A percentile compares a stretch with the other conserved stretches of the same genome.
Evolutionary conservation across 2,888 invertebrate species (phyloP).

Genomic region (Xanthostigma xanthostigma): DNA sequence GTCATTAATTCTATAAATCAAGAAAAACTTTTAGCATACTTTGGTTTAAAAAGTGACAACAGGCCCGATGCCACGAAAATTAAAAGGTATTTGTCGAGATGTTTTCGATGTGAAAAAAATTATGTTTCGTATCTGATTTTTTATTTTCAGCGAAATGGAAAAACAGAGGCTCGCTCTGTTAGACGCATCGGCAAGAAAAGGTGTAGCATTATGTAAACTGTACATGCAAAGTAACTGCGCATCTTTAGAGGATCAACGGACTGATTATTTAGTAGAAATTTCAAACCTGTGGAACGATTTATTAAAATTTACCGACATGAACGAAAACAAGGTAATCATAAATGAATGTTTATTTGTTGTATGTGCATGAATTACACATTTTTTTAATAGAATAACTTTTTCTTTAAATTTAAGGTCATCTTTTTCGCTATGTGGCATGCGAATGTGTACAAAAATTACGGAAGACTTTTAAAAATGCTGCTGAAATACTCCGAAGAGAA

Average conservation of each 20-base stretch:
- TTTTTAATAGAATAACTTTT: constrained; percentile 1
- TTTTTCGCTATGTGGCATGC: constrained; percentile 75
- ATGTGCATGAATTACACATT: constrained; percentile 4
- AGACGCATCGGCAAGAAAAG: constrained; percentile 66
- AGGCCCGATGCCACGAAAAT: constrained; percentile 68
- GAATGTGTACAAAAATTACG: constrained; percentile 61
- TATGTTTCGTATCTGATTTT: constrained; percentile 3
- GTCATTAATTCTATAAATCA: constrained; percentile 60
- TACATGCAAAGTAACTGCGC: constrained; percentile 26
- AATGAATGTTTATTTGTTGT: constrained; percentile 4
- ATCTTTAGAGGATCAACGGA: constrained; percentile 21
- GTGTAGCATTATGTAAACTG: constrained; percentile 53
- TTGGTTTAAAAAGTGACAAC: constrained; percentile 75
- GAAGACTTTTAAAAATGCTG: constrained; percentile 63
- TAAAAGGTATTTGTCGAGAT: constrained; percentile 45
- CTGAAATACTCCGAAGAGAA: constrained; percentile 69
- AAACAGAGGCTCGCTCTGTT: constrained; percentile 65
- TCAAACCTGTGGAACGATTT: constrained; percentile 50
- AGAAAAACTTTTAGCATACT: constrained; percentile 61
- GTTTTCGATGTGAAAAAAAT: background rate
- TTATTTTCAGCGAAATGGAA: constrained; percentile 55
- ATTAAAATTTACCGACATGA: constrained; percentile 66
- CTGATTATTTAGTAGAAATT: constrained; percentile 38
- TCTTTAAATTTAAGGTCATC: constrained; percentile 36
- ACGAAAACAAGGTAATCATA: constrained; percentile 52